These are phyloP conservation scores for Arvicanthis niloticus DNA, from an alignment of 2,113 vertebrate genomes.

Conservation along the genomic window DNA sequence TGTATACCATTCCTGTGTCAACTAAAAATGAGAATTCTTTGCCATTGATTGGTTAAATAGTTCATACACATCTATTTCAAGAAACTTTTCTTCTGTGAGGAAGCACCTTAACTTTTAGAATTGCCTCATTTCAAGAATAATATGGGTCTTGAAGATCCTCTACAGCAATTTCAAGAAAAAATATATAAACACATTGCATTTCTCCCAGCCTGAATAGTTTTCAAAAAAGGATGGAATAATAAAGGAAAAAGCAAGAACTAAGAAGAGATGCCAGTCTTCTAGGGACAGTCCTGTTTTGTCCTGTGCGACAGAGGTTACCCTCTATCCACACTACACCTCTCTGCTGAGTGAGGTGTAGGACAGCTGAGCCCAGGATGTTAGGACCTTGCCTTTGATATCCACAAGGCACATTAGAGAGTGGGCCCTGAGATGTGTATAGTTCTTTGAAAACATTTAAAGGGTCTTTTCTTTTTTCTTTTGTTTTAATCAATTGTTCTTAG, in stretches of 20 bases:
- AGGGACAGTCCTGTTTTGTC: neutral
- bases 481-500: neutral
- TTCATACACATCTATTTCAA: neutral
- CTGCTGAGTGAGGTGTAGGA: rapidly evolving
- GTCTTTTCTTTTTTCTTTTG: neutral
- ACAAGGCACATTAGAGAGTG: neutral
- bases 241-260: neutral
- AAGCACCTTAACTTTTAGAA: constrained; percentile 7
- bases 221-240: neutral
- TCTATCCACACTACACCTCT: neutral
- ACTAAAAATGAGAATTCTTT: neutral
- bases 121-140: constrained; percentile 33
- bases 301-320: neutral
- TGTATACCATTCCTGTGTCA: too few relatives aligned
- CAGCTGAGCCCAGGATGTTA: neutral
- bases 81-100: neutral
- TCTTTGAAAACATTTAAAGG: neutral
- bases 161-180: neutral
- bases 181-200: neutral
- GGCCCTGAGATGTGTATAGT: neutral
- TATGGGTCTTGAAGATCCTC: neutral
- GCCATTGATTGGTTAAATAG: neutral
- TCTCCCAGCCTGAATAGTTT: neutral
- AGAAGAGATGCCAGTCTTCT: neutral
- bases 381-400: neutral